Evolutionary conservation across 1,140 invertebrate genomes (phyloP).

Genomic region (Zaprionus ornatus): DNA sequence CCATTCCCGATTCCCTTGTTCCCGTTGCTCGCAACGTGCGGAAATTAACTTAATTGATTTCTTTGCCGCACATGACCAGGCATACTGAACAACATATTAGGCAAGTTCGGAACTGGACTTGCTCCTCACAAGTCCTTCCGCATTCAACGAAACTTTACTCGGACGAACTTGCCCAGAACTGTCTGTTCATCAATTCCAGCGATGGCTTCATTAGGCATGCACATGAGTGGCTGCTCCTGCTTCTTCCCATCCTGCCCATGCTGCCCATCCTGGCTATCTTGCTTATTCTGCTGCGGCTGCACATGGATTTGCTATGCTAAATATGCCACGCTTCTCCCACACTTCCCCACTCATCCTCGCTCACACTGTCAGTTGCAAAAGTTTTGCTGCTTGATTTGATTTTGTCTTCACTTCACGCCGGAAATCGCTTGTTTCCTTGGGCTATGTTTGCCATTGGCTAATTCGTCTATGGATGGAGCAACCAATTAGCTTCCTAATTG

Average conservation of each 20-base stretch:
- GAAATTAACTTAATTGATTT: slow-evolving; percentile 84
- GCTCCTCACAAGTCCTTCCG: background rate
- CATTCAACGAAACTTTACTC: slow-evolving; percentile 44
- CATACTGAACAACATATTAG: slow-evolving; percentile 51
- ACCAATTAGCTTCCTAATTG: slow-evolving; percentile 78
- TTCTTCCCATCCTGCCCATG: background rate
- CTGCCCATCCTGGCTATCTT: background rate
- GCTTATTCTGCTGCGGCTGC: slow-evolving; percentile 31
- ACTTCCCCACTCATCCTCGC: slow-evolving; percentile 18
- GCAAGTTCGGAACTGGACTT: slow-evolving; percentile 19
- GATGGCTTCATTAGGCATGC: slow-evolving; percentile 77
- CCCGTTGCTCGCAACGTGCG: slow-evolving; percentile 62
- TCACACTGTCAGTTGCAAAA: slow-evolving; percentile 57
- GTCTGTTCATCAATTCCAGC: slow-evolving; percentile 64
- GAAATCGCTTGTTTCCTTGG: slow-evolving; percentile 69
- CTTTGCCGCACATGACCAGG: slow-evolving; percentile 79
- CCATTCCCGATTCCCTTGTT: background rate
- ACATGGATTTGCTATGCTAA: slow-evolving; percentile 61
- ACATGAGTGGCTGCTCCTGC: slow-evolving; percentile 56
- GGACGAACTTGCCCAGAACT: slow-evolving; percentile 5
- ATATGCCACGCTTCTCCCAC: slow-evolving; percentile 34
- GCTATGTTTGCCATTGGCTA: slow-evolving; percentile 43
- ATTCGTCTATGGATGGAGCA: slow-evolving; percentile 37
- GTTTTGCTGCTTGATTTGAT: slow-evolving; percentile 76
- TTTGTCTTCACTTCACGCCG: slow-evolving; percentile 44